Base-by-base conservation (phyloP, 2,113 vertebrate genomes). In the Oostethus manadensis region DNA sequence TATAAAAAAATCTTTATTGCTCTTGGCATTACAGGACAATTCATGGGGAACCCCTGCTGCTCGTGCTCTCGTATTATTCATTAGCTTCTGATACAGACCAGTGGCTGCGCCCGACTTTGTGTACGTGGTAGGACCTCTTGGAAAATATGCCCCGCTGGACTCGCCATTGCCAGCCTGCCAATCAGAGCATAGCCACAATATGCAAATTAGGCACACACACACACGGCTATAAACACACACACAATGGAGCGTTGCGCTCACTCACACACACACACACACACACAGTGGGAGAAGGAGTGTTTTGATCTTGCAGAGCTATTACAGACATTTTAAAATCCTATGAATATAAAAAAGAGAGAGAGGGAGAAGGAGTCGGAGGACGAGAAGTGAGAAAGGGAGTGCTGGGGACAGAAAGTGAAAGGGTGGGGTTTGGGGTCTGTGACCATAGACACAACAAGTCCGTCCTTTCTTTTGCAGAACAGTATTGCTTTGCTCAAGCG, bases 291-390 rank as follows among this genome's bases (percentile, higher is more conserved):
- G 68, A 73, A 77, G 62, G 62, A 76, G 75, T 79, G 79, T 85
- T 86, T 83, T 82, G 83, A 85, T 87, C 79, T 84, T 78, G 67
- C 80, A 82, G 76, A 72, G 81, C 83, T 76, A 87, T 87, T 85
- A 87, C 85, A 87, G 79, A 85, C 83, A 78, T 87, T 87, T 87
- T 87, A 84, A 85, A 87, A 87, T 85, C 84, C 84, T 82, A 85
- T 84, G 83, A 87, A 85, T 84, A 84, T 82, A 85, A 81, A 85
- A 73, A 62, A 74, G 80, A 73, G 79, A 73, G 73, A 45, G 70
- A 72, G 76, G 46, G 65, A 58, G 74, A 68, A n/a, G 56, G 70
- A 60, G 56, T 48, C 26, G 57, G 64, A 17, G 68, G 69, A 77
- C 79, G 68, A 68, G 64, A 70, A 66, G 60, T 44, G 63, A 62